A percentile compares a stretch with the other conserved stretches of the same genome.
Conservation (phyloP, 2,113 vertebrate genomes). For the Cisticola juncidis region DNA sequence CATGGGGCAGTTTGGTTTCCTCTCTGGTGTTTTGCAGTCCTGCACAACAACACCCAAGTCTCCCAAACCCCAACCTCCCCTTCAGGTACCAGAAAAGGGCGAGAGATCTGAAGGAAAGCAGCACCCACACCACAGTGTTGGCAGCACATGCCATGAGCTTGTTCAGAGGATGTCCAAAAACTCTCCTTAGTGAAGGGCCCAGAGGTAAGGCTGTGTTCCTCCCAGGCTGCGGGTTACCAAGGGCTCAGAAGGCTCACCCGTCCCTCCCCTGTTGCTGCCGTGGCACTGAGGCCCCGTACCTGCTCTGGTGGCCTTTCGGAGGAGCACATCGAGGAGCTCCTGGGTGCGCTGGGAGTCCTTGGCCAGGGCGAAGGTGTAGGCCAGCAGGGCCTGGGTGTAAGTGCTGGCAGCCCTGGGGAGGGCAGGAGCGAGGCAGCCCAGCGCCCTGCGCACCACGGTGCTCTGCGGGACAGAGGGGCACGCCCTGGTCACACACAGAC, state of each 20-base stretch:
- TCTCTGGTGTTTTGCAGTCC: background rate
- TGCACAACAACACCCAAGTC: background rate
- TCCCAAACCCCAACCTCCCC: background rate
- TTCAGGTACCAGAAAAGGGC: background rate
- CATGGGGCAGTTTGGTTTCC: background rate
- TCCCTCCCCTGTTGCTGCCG: background rate
- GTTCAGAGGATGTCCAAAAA: background rate
- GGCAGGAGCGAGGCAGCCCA: constrained; percentile 72
- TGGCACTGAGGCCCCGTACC: background rate
- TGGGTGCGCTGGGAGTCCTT: background rate
- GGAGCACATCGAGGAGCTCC: constrained; percentile 23
- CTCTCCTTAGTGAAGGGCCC: background rate
- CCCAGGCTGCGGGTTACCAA: background rate
- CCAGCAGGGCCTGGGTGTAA: constrained; percentile 81
- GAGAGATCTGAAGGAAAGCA: background rate
- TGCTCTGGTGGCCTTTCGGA: constrained; percentile 50
- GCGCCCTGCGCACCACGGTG: constrained; percentile 62
- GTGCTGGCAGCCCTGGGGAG: constrained; percentile 48
- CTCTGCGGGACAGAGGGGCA: constrained; percentile 61
- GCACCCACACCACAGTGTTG: background rate
- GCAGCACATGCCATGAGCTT: background rate
- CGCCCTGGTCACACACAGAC: rapidly evolving
- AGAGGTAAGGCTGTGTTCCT: background rate
- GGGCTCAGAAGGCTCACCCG: background rate
- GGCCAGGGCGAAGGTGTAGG: constrained; percentile 87